Conservation (phyloP, 2,113 vertebrate species). For the Tenrec ecaudatus region DNA sequence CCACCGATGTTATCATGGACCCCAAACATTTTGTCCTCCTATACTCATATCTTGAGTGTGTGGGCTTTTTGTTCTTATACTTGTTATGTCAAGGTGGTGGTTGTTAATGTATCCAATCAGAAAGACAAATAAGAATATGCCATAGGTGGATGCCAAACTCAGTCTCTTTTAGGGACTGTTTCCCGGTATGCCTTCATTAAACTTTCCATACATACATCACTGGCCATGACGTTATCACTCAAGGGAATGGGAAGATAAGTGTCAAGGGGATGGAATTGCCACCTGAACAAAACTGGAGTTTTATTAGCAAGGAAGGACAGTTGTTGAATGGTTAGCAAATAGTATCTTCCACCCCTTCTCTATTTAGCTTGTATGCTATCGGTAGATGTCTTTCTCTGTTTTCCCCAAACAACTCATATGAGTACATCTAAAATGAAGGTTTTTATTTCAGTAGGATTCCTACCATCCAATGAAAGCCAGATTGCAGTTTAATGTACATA, state of each 20-base stretch:
- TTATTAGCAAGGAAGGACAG: not conserved
- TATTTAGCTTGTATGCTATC: not conserved
- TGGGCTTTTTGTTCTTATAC: not conserved
- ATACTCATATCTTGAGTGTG: not conserved
- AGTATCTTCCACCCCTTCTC: not conserved
- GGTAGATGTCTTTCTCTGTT: not conserved
- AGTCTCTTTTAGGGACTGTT: slow-evolving; percentile 14
- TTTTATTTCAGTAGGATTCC: not conserved
- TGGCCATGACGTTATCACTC: not conserved
- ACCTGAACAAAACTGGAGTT: not conserved
- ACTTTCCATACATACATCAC: not conserved
- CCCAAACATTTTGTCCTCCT: slow-evolving; percentile 3
- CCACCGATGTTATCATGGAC: not conserved
- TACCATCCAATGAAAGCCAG: not conserved
- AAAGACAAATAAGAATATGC: not conserved
- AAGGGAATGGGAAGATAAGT: not conserved
- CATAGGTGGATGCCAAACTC: not conserved
- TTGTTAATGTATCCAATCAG: not conserved
- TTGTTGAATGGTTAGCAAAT: not conserved
- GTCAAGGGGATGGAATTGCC: not conserved
- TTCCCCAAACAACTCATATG: not conserved
- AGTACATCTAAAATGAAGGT: slow-evolving; percentile 6
- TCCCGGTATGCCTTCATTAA: not conserved
- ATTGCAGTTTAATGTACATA: not conserved
- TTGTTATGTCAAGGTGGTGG: not conserved